Base-by-base conservation (phyloP, 64 coral and sea anemone genomes). In the Exaiptasia diaphana region DNA sequence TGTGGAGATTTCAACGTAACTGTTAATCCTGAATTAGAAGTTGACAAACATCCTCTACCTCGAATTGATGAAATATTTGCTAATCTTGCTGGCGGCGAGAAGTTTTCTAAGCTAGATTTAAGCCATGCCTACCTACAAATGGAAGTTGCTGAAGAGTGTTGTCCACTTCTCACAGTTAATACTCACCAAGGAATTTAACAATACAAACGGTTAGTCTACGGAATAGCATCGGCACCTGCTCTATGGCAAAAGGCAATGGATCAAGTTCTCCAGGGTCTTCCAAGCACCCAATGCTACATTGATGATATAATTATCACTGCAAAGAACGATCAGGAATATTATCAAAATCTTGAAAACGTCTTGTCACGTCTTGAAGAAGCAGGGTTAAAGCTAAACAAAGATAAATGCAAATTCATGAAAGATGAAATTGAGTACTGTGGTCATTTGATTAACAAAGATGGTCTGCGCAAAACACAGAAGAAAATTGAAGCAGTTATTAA, bases 191-290 rank as follows among this genome's bases (percentile, higher is more conserved):
- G 73, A 15, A 17, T 74, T 26, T 74, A 25, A 10, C 49, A 52
- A n/a, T 11, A 52, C 49, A 52, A 52, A 10, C 49, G 10, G 10
- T 52, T 52, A n/a, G 49, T 45, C 14, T 74, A 42, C 26, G 70
- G 38, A 20, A 50, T 46, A 11, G 27, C 41, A 5, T 68, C 70
- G 46, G 24, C n/a, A 11, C 48, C 25, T 6, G 75, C 75, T 5
- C 55, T 78, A 36, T 78, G 75, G 75, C 75, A 79, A 55, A 40
- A 55, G 25, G 32, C 52, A 25, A 63, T 79, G 25, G 76, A 59
- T 38, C 75, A 59, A 41, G 35, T 58, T 25, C 27, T 78, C 1
- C 45, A 78, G 5, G 74, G 74, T 31, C 4, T 78, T 1, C 25
- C 26, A 35, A 50, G 74, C 54, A 17, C 24, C 30, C 48, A 53